Conservation (phyloP, 2,113 vertebrate species). For the Chionis minor region DNA sequence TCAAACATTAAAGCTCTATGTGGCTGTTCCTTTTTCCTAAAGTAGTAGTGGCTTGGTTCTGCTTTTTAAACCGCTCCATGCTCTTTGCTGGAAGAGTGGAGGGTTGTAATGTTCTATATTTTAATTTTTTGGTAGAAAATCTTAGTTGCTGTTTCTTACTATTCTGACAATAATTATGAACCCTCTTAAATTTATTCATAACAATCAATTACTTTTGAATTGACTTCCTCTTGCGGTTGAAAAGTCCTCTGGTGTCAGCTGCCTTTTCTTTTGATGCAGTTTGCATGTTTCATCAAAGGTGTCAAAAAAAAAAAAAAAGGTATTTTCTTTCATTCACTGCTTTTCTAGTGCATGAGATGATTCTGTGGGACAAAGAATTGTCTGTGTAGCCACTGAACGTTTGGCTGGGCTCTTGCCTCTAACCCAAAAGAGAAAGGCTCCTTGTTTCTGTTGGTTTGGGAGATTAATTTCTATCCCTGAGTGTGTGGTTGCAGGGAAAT, state of each 20-base stretch:
- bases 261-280: background rate
- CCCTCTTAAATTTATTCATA: background rate
- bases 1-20: background rate
- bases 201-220: constrained; percentile 6
- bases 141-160: background rate
- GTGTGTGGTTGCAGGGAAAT: background rate
- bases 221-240: background rate
- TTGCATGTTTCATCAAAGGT: background rate
- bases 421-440: background rate
- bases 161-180: background rate
- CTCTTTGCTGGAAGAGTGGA: background rate
- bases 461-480: background rate
- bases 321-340: background rate
- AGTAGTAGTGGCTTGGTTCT: background rate
- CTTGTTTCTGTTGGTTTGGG: background rate
- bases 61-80: background rate
- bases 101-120: background rate
- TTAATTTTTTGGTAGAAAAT: background rate
- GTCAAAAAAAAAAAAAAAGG: background rate
- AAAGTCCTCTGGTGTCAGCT: background rate
- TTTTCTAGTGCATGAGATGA: background rate
- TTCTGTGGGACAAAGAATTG: background rate
- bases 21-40: background rate
- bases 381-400: background rate
- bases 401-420: background rate